Conservation (phyloP, 2,888 invertebrate species). For the Mimachlamys varia region DNA sequence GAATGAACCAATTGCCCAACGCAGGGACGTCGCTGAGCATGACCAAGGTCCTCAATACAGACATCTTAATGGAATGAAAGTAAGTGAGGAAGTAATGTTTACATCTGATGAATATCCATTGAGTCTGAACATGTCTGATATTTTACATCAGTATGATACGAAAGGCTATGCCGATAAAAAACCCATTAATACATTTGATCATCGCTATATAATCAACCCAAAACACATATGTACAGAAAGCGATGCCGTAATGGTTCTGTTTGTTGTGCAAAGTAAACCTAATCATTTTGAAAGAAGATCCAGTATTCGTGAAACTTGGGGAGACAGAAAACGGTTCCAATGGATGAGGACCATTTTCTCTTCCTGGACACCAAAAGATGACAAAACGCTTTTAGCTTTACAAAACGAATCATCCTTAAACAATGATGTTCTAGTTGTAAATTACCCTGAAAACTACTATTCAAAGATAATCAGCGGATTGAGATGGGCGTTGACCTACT, state of each 20-base stretch:
- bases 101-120: too few relatives aligned
- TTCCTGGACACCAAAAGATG: neutral
- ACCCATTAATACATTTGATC: neutral
- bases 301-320: neutral
- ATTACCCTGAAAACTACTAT: neutral
- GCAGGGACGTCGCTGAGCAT: too few relatives aligned
- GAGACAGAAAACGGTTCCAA: neutral
- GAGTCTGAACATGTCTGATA: neutral
- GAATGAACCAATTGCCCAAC: too few relatives aligned
- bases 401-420: neutral
- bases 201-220: neutral
- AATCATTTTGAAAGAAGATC: too few relatives aligned
- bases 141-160: neutral
- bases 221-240: neutral
- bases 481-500: neutral
- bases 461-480: neutral
- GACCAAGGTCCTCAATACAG: too few relatives aligned
- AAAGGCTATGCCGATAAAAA: neutral
- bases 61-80: too few relatives aligned
- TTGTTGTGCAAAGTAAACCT: neutral
- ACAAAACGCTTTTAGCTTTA: neutral
- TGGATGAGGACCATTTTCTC: neutral
- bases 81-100: too few relatives aligned
- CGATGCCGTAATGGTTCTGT: neutral
- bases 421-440: neutral